A percentile compares a stretch with the other conserved stretches of the same genome.
Evolutionary conservation across 2,888 invertebrate species (phyloP).

Genomic region (Herminia tarsipennalis): DNA sequence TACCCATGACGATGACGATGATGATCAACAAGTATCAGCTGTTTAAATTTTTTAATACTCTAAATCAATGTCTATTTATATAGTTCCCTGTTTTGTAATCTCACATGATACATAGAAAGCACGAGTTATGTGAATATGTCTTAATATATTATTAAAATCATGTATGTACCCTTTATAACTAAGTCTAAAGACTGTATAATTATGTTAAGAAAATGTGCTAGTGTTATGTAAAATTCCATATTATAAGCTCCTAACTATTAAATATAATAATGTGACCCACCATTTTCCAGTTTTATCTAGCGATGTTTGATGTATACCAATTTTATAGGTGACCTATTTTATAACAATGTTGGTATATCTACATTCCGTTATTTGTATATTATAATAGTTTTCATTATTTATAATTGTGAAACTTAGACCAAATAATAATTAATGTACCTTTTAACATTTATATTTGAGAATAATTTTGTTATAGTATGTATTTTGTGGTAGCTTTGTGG

Average conservation of each 20-base stretch:
- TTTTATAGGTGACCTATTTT: conserved; percentile 68
- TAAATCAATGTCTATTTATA: conserved; percentile 77
- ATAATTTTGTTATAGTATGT: conserved; percentile 74
- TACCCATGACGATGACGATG: conserved; percentile 80
- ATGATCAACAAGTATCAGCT: conserved; percentile 83
- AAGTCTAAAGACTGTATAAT: conserved; percentile 86
- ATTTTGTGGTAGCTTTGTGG: conserved; percentile 82
- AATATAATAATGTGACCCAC: conserved; percentile 81
- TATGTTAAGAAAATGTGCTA: conserved; percentile 78
- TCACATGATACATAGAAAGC: conserved; percentile 82
- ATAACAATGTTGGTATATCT: conserved; percentile 77
- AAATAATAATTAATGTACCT: conserved; percentile 86
- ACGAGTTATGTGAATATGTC: conserved; percentile 77
- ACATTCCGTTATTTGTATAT: conserved; percentile 85
- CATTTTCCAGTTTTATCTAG: conserved; percentile 84
- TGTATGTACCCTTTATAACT: conserved; percentile 80
- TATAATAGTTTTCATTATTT: conserved; percentile 80
- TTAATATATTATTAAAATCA: conserved; percentile 67
- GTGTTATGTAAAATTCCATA: conserved; percentile 83
- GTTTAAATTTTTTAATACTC: conserved; percentile 76
- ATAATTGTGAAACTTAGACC: conserved; percentile 84
- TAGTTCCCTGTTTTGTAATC: conserved; percentile 80
- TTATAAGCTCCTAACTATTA: conserved; percentile 60
- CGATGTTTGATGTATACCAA: conserved; percentile 79
- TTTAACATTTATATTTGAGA: conserved; percentile 78